Base-by-base conservation (phyloP, 2,113 vertebrate species). In the Brachirus orientalis region DNA sequence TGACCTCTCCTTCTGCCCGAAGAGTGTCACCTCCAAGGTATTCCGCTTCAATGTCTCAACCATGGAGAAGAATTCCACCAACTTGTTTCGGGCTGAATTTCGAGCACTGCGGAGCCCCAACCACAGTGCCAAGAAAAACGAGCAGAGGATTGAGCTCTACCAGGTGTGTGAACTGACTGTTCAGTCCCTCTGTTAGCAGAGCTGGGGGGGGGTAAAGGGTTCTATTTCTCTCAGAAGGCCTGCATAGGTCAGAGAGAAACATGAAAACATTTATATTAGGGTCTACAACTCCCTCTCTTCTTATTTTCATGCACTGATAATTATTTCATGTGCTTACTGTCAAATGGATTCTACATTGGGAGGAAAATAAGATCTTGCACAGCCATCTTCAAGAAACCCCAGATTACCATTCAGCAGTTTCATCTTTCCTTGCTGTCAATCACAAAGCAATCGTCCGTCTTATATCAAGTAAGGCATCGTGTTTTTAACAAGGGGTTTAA, bases 91-190 rank as follows among this genome's bases (percentile, higher is more conserved):
- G 63, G 97, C 97, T 0, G 97, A 99, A 89, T 99, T 99, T 77
- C 94, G 97, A 45, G 95, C 96, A 60, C 90, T 97, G 85, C 92
- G 97, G 1, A 92, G 96, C 80, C 94, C 95, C 66, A 99, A 99
- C 82, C 82, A 72, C 0, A 90, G 72, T 16, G 95, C 97, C 87
- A 97, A 96, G 90, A 96, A 93, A 76, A 95, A 91, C 0, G 97
- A 99, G 78, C 97, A 99, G 89, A 94, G 97, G 73, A 96, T 99
- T 45, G 97, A 99, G 88, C 95, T 99, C 82, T 99, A 98, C 89
- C 97, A 99, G 95, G 97, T 98, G 87, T 69, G 86, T 77, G 77
- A 77, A 61, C 48, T 61, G 59, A 67, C 36, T 54, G 13, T 63
- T 85, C 28, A 20, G 73, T 72, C 72, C 63, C 74, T 61, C 61